These are phyloP conservation scores for Alosa sapidissima DNA, from an alignment of 2,797 vertebrate genomes.

Conservation along the genomic window DNA sequence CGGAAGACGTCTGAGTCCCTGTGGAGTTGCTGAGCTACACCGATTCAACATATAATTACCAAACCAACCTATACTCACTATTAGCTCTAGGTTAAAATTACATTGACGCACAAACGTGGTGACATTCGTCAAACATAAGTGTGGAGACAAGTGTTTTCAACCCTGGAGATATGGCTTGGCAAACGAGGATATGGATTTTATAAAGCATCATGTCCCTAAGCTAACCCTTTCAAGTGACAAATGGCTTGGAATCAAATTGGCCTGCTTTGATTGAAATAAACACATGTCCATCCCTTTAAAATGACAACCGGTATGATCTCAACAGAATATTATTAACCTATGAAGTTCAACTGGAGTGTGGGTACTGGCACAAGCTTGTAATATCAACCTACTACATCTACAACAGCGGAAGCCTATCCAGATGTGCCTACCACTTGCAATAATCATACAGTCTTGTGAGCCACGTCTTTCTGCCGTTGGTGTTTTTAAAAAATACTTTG, in stretches of 20 bases:
- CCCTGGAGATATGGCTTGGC: neutral
- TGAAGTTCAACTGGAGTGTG: too few relatives aligned
- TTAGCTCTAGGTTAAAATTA: conserved; percentile 17
- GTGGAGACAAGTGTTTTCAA: neutral
- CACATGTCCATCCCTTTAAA: neutral
- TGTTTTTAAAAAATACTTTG: neutral
- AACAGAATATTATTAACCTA: too few relatives aligned
- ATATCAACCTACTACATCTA: too few relatives aligned
- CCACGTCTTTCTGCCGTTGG: neutral
- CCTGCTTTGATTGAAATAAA: neutral
- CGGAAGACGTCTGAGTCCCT: neutral
- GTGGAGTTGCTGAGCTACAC: conserved; percentile 6
- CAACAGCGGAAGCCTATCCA: too few relatives aligned
- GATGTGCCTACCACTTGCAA: too few relatives aligned
- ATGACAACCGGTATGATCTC: too few relatives aligned
- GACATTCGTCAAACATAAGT: neutral
- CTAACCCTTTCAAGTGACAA: neutral
- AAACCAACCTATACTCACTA: conserved; percentile 14
- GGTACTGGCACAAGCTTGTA: too few relatives aligned
- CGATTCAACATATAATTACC: conserved; percentile 19
- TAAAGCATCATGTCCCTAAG: neutral
- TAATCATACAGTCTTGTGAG: too few relatives aligned
- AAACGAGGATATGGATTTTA: neutral
- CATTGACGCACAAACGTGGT: conserved; percentile 14
- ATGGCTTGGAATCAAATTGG: neutral